These are phyloP conservation scores for Riparia riparia DNA, from an alignment of 2,113 vertebrate genomes.

Conservation along the genomic window DNA sequence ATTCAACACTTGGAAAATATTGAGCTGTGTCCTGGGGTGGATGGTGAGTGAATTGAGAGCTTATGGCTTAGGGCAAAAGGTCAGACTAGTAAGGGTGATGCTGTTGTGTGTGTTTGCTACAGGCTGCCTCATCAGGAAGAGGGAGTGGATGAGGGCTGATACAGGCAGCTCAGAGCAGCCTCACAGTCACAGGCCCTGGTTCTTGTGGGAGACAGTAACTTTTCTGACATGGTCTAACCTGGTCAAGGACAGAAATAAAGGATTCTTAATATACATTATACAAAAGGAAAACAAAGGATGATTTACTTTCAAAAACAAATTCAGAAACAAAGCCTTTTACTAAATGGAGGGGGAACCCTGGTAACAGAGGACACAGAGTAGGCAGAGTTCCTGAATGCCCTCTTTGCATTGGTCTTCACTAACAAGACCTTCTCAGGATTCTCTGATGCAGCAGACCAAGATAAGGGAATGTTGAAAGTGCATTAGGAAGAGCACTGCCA, in stretches of 20 bases:
- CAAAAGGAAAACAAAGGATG: not conserved
- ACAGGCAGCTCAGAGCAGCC: fast-evolving
- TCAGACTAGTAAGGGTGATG: not conserved
- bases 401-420: not conserved
- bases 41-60: not conserved
- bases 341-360: not conserved
- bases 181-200: not conserved
- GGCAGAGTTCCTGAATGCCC: fast-evolving
- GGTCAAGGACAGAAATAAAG: not conserved
- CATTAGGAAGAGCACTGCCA: not conserved
- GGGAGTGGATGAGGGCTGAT: not conserved
- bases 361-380: not conserved
- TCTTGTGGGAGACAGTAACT: not conserved
- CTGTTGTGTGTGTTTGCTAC: not conserved
- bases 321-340: not conserved
- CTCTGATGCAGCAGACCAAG: not conserved
- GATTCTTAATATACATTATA: not conserved
- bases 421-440: not conserved
- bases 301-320: not conserved
- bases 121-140: not conserved
- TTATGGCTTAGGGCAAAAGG: not conserved
- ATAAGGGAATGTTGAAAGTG: not conserved
- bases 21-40: not conserved
- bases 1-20: not conserved
- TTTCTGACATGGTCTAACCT: not conserved